These are phyloP conservation scores for Parauchenoglanis punctatus DNA, from an alignment of 2,797 vertebrate genomes.

Conservation along the genomic window DNA sequence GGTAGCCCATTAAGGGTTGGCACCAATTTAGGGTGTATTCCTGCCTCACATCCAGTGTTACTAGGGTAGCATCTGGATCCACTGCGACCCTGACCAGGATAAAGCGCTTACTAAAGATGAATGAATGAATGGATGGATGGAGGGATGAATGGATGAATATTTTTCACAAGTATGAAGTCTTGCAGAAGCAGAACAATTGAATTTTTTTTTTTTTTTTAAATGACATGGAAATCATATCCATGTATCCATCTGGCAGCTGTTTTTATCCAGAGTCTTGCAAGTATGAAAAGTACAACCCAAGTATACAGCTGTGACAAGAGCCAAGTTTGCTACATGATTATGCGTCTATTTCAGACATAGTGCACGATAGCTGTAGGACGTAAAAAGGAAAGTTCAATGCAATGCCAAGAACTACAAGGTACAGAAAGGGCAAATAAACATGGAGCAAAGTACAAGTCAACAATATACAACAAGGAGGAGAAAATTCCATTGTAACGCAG, in stretches of 20 bases:
- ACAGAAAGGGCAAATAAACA: not conserved
- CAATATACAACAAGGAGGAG: not conserved
- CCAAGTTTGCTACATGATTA: constrained; percentile 1
- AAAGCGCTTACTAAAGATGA: not conserved
- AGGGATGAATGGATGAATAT: not conserved
- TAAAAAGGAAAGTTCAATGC: not conserved
- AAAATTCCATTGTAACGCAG: constrained; percentile 1
- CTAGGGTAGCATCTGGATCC: not conserved
- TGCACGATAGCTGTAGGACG: not conserved
- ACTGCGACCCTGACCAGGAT: not conserved
- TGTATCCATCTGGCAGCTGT: too few species aligned
- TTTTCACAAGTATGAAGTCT: not conserved
- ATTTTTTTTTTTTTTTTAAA: too few species aligned
- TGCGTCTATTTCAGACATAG: not conserved
- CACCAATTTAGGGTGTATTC: not conserved
- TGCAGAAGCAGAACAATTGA: not conserved
- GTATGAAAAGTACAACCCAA: constrained; percentile 8
- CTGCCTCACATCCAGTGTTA: not conserved
- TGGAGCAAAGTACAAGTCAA: not conserved
- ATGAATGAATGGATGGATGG: not conserved
- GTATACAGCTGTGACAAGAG: not conserved
- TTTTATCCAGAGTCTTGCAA: not conserved
- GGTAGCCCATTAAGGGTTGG: not conserved
- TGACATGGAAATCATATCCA: not conserved
- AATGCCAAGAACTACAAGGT: constrained; percentile 1